Base-by-base conservation (phyloP, 2,113 vertebrate species). In the Hippocampus mohnikei region DNA sequence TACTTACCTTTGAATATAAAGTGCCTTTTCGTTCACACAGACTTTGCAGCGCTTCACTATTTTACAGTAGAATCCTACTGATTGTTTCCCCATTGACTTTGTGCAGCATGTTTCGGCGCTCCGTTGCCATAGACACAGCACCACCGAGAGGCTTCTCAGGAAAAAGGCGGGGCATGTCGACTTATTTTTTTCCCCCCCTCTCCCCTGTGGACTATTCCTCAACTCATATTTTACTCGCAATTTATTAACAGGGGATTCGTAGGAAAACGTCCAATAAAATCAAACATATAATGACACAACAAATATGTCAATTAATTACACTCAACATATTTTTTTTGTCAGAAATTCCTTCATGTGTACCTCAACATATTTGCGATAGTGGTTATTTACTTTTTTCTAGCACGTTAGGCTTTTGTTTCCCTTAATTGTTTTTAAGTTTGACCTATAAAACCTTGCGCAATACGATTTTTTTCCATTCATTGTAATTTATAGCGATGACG, bases 61-160 rank as follows among this genome's bases (percentile, higher is more conserved):
- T 33, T 46, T 1, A 2, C 15, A 29, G 44, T 2, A 42, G 5
- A 44, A 10, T 27, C 25, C 25, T 33, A 3, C 8, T 60, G 27
- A 29, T 15, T 18, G 15, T 8, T 44, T 15, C 20, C n/a, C 60
- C 21, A 48, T 11, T 40, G 1, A 68, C 12, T 52, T 42, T 18
- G 21, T 59, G 44, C 44, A 16, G 41, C 46, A 69, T 56, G 52
- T 50, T 52, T 66, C n/a, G 10, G 13, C 13, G 42, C 12, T 23
- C 44, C 11, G 86, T 91, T 81, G 53, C 82, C 72, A 83, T 84
- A 64, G 88, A 48, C 79, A 88, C 83, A n/a, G 58, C 48, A 73
- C 73, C 16, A 79, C 77, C n/a, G 0, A 23, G 37, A 6, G 37
- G 5, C 1, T 9, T 20, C 8, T 46, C 63, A 1, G 40, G 44